phyloP scores from a whole-genome alignment of 2,888 invertebrate genomes.

The Cephus spinipes region DNA sequence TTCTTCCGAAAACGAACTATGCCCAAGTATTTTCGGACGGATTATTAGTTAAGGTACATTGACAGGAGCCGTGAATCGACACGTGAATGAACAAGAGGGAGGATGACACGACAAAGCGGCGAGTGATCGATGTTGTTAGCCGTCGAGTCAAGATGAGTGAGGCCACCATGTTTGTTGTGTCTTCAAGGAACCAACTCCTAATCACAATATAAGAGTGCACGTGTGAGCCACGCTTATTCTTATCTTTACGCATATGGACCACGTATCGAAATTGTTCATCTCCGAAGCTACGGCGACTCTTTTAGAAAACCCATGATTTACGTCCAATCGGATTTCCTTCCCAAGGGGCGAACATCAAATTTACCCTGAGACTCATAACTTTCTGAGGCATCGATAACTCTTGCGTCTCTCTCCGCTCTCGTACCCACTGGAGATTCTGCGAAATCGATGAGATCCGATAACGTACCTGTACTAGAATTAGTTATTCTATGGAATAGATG shows the following conservation, averaged over 20 bases:
- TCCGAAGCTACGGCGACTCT: too few species aligned
- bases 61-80: conserved; percentile 47
- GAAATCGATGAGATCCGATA: too few species aligned
- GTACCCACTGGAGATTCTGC: too few species aligned
- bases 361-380: too few species aligned
- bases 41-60: conserved; percentile 42
- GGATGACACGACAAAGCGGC: conserved; percentile 55
- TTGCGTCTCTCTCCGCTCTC: too few species aligned
- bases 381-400: too few species aligned
- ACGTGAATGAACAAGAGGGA: conserved; percentile 43
- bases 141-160: conserved; percentile 12
- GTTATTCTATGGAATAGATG: too few species aligned
- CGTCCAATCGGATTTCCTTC: too few species aligned
- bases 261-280: background rate
- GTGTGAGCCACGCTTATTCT: conserved; percentile 13
- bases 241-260: background rate
- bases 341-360: too few species aligned
- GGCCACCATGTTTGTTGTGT: conserved; percentile 11
- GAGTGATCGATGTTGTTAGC: conserved; percentile 53
- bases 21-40: conserved; percentile 21
- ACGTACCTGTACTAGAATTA: too few species aligned
- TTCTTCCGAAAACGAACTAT: conserved; percentile 3
- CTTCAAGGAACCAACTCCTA: conserved; percentile 16
- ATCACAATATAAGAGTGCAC: background rate
- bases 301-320: too few species aligned